phyloP scores from a whole-genome alignment of 2,888 invertebrate species.

The Standfussiana lucernea region DNA sequence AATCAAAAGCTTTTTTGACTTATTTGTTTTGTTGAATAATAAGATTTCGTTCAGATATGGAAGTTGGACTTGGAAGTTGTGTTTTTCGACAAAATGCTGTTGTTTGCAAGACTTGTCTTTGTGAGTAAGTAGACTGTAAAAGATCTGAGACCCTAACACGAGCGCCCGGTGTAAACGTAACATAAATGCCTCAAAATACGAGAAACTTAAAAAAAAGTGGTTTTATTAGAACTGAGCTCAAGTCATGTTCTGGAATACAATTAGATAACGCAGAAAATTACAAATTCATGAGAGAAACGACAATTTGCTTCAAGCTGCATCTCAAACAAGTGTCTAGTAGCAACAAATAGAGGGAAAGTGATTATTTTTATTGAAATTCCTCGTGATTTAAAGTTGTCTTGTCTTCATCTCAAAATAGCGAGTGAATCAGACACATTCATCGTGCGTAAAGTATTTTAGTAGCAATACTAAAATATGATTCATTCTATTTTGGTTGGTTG shows the following conservation, averaged over 20 bases:
- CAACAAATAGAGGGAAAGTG: conserved; percentile 16
- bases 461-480: conserved; percentile 45
- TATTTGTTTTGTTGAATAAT: conserved; percentile 40
- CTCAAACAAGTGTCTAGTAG: conserved; percentile 10
- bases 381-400: conserved; percentile 31
- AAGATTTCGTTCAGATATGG: conserved; percentile 41
- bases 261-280: not conserved
- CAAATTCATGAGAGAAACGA: not conserved
- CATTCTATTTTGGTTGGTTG: conserved; percentile 37
- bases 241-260: not conserved
- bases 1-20: conserved; percentile 50
- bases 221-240: no score
- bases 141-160: no score
- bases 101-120: conserved; percentile 7
- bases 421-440: conserved; percentile 47
- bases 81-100: conserved; percentile 13
- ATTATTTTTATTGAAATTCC: conserved; percentile 40
- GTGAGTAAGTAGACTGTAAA: not conserved
- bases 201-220: no score
- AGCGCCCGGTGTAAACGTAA: no score
- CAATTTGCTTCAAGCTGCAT: conserved; percentile 7
- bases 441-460: conserved; percentile 51
- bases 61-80: conserved; percentile 6
- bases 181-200: not conserved
- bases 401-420: conserved; percentile 40